A percentile compares a stretch with the other conserved stretches of the same genome.
phyloP scores from a whole-genome alignment of 2,113 vertebrate species.

The Isichthys henryi region DNA sequence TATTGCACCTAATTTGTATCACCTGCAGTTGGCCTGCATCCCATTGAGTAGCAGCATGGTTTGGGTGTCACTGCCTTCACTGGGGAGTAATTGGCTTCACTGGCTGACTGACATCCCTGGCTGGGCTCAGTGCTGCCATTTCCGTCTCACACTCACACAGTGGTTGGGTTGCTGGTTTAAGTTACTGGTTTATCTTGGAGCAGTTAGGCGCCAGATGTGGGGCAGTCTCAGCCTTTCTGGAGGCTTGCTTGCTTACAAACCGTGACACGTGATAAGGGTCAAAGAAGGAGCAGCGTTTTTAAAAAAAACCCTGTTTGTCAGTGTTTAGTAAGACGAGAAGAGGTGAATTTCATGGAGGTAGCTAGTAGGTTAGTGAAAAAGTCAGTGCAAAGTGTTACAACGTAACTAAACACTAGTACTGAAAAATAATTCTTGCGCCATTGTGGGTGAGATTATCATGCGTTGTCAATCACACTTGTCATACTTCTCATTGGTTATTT shows the following conservation, averaged over 20 bases:
- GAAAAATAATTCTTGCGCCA: neutral
- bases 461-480: neutral
- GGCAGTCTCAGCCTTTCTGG: neutral
- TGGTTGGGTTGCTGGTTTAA: neutral
- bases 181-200: neutral
- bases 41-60: neutral
- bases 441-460: neutral
- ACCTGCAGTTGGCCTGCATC: neutral
- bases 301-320: neutral
- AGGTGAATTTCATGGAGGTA: neutral
- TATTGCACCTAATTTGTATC: neutral
- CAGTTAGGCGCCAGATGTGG: neutral
- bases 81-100: neutral
- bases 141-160: neutral
- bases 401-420: neutral
- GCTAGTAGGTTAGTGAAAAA: neutral
- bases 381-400: neutral
- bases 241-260: neutral
- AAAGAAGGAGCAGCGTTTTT: neutral
- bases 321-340: neutral
- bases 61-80: neutral
- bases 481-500: neutral
- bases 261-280: neutral
- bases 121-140: neutral
- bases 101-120: neutral